Base-by-base conservation (phyloP, 2,113 vertebrate genomes). In the Anarhynchus alexandrinus region DNA sequence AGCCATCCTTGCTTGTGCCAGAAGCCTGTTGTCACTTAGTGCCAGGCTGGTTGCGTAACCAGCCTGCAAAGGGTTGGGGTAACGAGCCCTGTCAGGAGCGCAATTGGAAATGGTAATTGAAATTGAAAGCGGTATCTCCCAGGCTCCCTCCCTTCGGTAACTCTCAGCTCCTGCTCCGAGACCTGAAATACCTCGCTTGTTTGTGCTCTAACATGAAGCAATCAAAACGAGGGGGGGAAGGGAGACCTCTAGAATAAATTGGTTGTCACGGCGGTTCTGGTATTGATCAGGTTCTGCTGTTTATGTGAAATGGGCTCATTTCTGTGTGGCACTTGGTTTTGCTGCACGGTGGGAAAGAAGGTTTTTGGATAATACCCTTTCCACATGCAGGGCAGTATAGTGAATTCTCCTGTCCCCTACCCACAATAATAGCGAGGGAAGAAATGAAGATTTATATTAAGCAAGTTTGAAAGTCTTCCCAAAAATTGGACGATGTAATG, bases 261-360 rank as follows among this genome's bases (percentile, higher is more conserved):
- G 80, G 45, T 67, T 97, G 47, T 78, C 71, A 71, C 96, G 58
- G 70, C 9, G 29, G 88, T 96, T 97, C 95, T 97, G 94, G 91
- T 96, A 97, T 97, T 95, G 96, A 97, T 97, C 85, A 67, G 90
- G 91, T 96, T 96, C 90, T 92, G 67, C 94, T 96, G 77, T 95
- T 95, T 93, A 20, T 87, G 77, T 88, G 93, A 74, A 97, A 96
- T 91, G 84, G 84, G 84, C 62, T 98, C 80, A 66, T 96, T 97
- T 96, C 86, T 94, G 64, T 71, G 29, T 57, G 84, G 64, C 72
- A 34, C 54, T 94, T 11, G 7, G 74, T 82, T 86, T 95, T 95
- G 90, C 73, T 93, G 91, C 94, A 47, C 32, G 23, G 74, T n/a
- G 12, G 87, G 74, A n/a, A 66, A 95, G 88, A 92, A 90, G 49